A percentile compares a stretch with the other conserved stretches of the same genome.
Evolutionary conservation across 2,797 vertebrate genomes (phyloP).

Genomic region (Periparus ater): DNA sequence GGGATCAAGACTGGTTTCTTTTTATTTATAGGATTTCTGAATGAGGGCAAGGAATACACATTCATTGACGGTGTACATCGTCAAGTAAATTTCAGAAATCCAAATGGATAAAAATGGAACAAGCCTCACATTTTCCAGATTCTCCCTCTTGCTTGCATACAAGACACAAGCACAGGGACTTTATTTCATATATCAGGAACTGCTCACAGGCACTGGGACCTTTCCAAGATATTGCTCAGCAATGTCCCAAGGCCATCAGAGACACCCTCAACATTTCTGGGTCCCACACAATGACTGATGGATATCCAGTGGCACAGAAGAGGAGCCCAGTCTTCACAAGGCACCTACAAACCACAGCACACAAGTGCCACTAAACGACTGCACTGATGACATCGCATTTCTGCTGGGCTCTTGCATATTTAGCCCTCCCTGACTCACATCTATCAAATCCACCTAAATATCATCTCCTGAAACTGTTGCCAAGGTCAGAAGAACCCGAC

Average conservation of each 20-base stretch:
- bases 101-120: not conserved
- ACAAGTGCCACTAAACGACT: accelerated
- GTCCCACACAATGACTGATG: not conserved
- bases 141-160: not conserved
- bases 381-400: not conserved
- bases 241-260: not conserved
- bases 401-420: not conserved
- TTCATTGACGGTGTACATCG: not conserved
- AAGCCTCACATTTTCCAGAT: accelerated
- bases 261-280: not conserved
- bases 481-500: not conserved
- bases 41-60: not conserved
- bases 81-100: not conserved
- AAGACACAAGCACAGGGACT: not conserved
- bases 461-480: too few relatives aligned
- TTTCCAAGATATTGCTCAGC: not conserved
- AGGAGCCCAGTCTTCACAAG: not conserved
- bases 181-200: not conserved
- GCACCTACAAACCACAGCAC: not conserved
- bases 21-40: not conserved
- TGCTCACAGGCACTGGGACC: accelerated
- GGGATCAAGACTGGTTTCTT: not conserved
- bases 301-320: not conserved
- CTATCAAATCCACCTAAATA: not conserved
- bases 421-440: too few relatives aligned